Base-by-base conservation (phyloP, 2,113 vertebrate species). In the Mixornis gularis region DNA sequence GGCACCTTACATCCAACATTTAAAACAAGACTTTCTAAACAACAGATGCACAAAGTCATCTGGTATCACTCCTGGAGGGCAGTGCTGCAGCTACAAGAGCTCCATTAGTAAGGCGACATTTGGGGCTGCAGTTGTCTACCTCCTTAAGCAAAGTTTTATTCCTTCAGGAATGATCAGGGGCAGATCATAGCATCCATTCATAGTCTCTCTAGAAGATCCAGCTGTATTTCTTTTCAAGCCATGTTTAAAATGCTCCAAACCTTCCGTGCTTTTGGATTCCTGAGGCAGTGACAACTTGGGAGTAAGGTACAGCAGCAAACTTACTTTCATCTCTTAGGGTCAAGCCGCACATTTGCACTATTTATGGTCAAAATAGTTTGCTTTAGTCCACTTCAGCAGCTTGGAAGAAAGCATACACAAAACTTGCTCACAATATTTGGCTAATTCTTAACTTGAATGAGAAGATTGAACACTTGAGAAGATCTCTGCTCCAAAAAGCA, bases 401-500 rank as follows among this genome's bases (percentile, higher is more conserved):
- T 49, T 85, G 73, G 30, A 24, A 94, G 70, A 91, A 79, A 81
- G 51, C 49, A 38, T 4, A 60, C 55, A 69, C 58, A 58, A 85
- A 84, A 92, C 91, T 69, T 24, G 18, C 38, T 90, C 80, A 74
- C 25, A 69, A 72, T 92, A 79, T 71, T 86, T 86, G 49, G 64
- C 44, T 86, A 83, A 81, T 56, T 78, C 79, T 89, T 79, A 72
- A 89, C 69, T 93, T 85, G 86, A 92, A 85, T 81, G 49, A 87
- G 62, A 88, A 92, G 78, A 94, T 0, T 91, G 78, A 93, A 66
- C 70, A 92, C 94, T 93, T 89, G 81, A 95, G 80, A 95, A 96
- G 58, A 94, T 94, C 81, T 95, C 66, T 70, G 80, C 70, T 93
- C 90, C 72, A 89, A 93, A 95, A 95, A 83, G 79, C 94, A 96